Evolutionary conservation across 2,113 vertebrate genomes (phyloP), one percentile per base, ranked within the genome.

Genomic region (Silurus asotus): DNA sequence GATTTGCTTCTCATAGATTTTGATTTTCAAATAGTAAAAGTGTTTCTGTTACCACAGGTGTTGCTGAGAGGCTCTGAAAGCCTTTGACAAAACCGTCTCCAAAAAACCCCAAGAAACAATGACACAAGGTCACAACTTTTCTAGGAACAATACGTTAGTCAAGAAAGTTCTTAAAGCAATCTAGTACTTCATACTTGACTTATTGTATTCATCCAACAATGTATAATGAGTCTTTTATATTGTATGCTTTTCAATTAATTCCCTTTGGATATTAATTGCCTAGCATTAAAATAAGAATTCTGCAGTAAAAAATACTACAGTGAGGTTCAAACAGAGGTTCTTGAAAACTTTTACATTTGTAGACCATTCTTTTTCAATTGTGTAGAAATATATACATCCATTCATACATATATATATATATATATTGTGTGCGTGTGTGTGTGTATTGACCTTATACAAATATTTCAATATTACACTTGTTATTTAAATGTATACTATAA

Each of bases 41-140:
- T 58, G 20, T 51, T 82, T 74, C 58, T 51, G 51, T 83, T 87
- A 80, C 74, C 78, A 84, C 85, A 89, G 90, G 87, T 89, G 88
- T 82, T 84, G 80, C 70, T 64, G 67, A 64, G 84, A 61, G 37
- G 83, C 55, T 88, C 61, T 87, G 88, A 90, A 84, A 72, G 83
- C 85, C 77, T 81, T 89, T 90, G 90, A 89, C 87, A 75, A 88
- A 65, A 87, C 53, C 20, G 37, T 25, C 82, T 90, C 53, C 80
- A 84, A 76, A 87, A 82, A 59, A 37, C 2, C 37, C 37, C 45
- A 81, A 70, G 48, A 74, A 82, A 88, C 37, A 81, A 76, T 67
- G 17, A 84, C 81, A 86, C 74, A 84, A 88, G 76, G 77, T 84
- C 85, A 83, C 80, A 87, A 78, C 70, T 82, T 82, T 82, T 80